phyloP scores from a whole-genome alignment of 2,113 vertebrate species.

The Cyphomyrus discorhynchus region DNA sequence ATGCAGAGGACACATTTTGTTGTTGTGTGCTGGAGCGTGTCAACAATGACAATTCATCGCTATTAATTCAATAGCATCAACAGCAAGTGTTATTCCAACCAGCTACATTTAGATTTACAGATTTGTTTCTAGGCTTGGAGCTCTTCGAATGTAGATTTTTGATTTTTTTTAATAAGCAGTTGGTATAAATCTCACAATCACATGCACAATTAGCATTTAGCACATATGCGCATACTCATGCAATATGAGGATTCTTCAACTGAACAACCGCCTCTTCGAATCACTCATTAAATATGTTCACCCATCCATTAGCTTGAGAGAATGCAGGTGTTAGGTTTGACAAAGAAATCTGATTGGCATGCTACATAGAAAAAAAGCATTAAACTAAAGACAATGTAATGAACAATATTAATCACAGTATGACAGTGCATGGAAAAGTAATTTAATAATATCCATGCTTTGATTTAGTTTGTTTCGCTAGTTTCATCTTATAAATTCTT shows the following conservation, averaged over 20 bases:
- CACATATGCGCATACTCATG: not conserved
- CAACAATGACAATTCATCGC: too few relatives aligned
- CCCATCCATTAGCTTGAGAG: not conserved
- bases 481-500: not conserved
- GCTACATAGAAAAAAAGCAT: not conserved
- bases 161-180: not conserved
- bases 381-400: not conserved
- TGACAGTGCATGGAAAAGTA: not conserved
- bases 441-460: not conserved
- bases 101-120: not conserved
- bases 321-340: not conserved
- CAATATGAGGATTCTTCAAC: not conserved
- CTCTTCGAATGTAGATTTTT: not conserved
- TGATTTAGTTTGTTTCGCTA: not conserved
- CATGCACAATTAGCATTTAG: not conserved
- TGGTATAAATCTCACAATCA: not conserved
- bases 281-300: not conserved
- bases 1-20: too few relatives aligned
- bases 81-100: not conserved
- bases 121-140: not conserved
- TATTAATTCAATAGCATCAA: not conserved
- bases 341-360: not conserved
- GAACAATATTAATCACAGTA: not conserved
- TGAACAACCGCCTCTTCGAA: not conserved
- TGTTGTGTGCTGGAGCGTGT: too few relatives aligned